Base-by-base conservation (phyloP, 2,797 vertebrate species). In the Falco biarmicus region DNA sequence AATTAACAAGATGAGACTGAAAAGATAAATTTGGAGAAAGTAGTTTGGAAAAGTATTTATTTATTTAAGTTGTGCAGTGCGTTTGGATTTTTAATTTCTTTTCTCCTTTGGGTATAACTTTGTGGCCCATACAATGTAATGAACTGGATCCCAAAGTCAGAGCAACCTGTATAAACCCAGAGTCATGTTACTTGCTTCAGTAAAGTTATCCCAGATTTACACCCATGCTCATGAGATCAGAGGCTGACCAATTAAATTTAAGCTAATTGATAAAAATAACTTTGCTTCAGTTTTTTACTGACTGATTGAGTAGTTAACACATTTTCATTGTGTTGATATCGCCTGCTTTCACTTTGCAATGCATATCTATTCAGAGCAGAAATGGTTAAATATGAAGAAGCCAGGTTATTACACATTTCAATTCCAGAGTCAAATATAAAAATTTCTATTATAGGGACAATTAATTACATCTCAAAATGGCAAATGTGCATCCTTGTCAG, bases 401-500 rank as follows among this genome's bases (percentile, higher is more conserved):
- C 98, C 98, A 99, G 99, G 99, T 99, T 99, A 99, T 99, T 99
- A 99, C 98, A 98, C 98, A 98, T 98, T 99, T 99, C 99, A 99
- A 99, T 99, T 99, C 99, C 98, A 98, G 99, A 99, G 99, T 99
- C 99, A 99, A 99, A 99, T 99, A 99, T 99, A 99, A 99, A 99
- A 99, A 99, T 99, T 99, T 99, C 99, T 99, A 99, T 99, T 99
- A 99, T 99, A 99, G 99, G 99, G 99, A 99, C 99, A 99, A 99
- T 99, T 99, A 99, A 99, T 99, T 99, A 99, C 99, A 98, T 98
- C 98, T 98, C 99, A 99, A 99, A 99, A 99, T 99, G 99, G 99
- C 99, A 99, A 99, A 99, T 99, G 99, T 99, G 99, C 99, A 99
- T 99, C 99, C 99, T 99, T 99, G 99, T 99, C 99, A 99, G 99